phyloP scores from a whole-genome alignment of 2,113 vertebrate genomes.

The Neoarius graeffei region DNA sequence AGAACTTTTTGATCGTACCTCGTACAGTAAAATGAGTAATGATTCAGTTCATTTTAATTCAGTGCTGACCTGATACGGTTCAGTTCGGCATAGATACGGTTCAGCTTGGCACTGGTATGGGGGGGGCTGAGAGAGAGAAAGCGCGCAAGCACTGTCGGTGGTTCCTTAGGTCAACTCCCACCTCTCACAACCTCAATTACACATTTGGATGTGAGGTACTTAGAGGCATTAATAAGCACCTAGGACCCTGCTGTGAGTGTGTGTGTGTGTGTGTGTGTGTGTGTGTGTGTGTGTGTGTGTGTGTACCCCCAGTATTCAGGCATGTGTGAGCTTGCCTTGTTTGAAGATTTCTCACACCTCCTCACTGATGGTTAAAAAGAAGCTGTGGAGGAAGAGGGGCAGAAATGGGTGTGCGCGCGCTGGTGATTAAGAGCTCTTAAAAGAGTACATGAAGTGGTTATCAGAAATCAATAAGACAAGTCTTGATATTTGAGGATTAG shows the following conservation, averaged over 20 bases:
- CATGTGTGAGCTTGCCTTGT: constrained; percentile 18
- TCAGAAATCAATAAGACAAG: neutral
- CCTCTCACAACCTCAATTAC: constrained; percentile 1
- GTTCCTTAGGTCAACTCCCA: constrained; percentile 6
- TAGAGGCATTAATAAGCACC: constrained; percentile 28
- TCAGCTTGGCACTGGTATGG: neutral
- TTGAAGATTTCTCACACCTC: constrained; percentile 17
- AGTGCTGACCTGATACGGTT: neutral
- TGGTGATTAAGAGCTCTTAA: neutral
- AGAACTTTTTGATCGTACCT: too few relatives aligned
- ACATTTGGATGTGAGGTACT: constrained; percentile 37
- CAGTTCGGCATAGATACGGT: neutral
- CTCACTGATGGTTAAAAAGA: constrained; percentile 1
- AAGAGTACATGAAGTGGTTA: neutral
- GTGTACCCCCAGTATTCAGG: neutral
- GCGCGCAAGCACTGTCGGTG: neutral
- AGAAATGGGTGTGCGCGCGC: constrained; percentile 2
- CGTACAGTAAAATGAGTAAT: neutral
- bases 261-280: neutral
- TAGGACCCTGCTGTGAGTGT: neutral
- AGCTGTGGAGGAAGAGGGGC: constrained; percentile 2
- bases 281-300: too few relatives aligned
- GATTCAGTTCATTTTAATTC: neutral
- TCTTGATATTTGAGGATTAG: neutral
- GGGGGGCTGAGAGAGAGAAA: neutral